Evolutionary conservation across 2,113 vertebrate genomes (phyloP).

Genomic region (Dasyornis broadbenti): DNA sequence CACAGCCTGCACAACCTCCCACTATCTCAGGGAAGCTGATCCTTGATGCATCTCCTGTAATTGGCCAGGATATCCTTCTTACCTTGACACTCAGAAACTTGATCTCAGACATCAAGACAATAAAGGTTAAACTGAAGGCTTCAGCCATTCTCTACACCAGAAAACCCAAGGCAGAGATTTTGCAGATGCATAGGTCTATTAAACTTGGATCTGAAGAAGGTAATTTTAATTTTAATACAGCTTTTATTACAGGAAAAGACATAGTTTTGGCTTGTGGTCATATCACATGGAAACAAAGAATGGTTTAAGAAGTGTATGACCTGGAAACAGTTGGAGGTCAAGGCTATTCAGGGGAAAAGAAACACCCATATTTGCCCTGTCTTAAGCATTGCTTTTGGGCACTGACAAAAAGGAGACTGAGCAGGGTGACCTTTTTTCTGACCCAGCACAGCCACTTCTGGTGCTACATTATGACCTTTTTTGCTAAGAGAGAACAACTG

Average conservation of each 20-base stretch:
- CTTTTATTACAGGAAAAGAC: neutral
- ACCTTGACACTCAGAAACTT: conserved; percentile 31
- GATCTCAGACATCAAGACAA: neutral
- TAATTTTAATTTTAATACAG: conserved; percentile 17
- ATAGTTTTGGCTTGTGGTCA: neutral
- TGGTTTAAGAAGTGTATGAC: neutral
- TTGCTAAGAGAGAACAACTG: neutral
- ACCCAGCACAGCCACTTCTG: neutral
- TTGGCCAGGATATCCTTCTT: conserved; percentile 42
- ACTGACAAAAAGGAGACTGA: neutral
- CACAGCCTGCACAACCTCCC: neutral
- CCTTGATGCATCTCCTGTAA: conserved; percentile 6
- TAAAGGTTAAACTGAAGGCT: conserved; percentile 51
- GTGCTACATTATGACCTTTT: neutral
- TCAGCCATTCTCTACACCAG: conserved; percentile 54
- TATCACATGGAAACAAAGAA: neutral
- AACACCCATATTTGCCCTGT: neutral
- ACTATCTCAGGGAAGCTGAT: conserved; percentile 30
- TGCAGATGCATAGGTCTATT: neutral
- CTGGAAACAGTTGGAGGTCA: neutral
- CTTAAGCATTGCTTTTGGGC: neutral
- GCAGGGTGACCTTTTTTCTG: neutral
- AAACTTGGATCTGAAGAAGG: conserved; percentile 43
- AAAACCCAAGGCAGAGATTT: conserved; percentile 36
- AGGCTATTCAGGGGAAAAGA: neutral